phyloP scores from a whole-genome alignment of 2,797 vertebrate species.

The Dromococcyx pavoninus region DNA sequence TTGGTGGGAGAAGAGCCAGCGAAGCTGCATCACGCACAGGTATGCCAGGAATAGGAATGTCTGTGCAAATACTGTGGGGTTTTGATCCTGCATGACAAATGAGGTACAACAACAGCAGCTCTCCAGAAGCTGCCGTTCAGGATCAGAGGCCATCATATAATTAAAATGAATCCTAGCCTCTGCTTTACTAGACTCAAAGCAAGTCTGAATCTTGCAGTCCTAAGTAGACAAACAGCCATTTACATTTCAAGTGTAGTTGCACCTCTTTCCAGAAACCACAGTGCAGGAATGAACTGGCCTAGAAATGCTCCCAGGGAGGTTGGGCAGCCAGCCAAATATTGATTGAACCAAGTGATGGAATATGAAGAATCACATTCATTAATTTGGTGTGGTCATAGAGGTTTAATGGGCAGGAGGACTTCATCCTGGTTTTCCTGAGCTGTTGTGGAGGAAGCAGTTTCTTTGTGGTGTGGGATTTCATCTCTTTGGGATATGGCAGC shows the following conservation, averaged over 20 bases:
- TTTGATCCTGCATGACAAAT: neutral
- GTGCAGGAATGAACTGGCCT: neutral
- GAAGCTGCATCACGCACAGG: neutral
- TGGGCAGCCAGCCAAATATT: neutral
- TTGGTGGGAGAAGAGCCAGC: neutral
- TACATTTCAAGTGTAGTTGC: neutral
- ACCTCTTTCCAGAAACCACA: neutral
- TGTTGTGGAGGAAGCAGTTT: neutral
- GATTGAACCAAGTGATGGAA: neutral
- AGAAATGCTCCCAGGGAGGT: neutral
- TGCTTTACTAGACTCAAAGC: too few species aligned
- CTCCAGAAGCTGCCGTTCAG: neutral
- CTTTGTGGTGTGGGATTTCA: neutral
- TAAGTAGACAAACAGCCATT: neutral
- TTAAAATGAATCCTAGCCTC: neutral
- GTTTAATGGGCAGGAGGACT: neutral
- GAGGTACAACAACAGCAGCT: neutral
- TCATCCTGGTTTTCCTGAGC: fast-evolving
- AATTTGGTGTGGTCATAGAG: neutral
- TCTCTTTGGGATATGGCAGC: neutral
- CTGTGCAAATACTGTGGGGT: neutral
- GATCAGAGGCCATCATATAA: neutral
- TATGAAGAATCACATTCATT: neutral
- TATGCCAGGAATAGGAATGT: neutral
- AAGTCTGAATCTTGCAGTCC: neutral